Base-by-base conservation (phyloP, 2,113 vertebrate genomes). In the Eurypyga helias region DNA sequence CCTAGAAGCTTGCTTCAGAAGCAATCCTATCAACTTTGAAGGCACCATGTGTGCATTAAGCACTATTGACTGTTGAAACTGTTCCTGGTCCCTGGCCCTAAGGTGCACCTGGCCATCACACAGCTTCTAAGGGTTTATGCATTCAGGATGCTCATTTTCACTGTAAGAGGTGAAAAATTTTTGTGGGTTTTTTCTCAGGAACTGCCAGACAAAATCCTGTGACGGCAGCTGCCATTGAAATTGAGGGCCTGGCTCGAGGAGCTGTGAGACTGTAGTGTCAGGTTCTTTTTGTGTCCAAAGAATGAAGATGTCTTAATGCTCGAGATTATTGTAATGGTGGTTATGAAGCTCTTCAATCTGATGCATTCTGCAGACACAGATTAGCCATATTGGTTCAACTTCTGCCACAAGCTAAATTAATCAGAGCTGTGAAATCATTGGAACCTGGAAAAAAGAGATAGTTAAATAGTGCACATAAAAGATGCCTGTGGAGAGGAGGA, bases 61-160 rank as follows among this genome's bases (percentile, higher is more conserved):
- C 0, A 3, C 29, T 81, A 13, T 3, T 43, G 31, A 26, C 23
- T 1, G 1, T 15, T 23, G 41, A 25, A 82, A 89, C n/a, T 10
- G 29, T 43, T 45, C 36, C 66, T 51, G 10, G 23, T 6, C 51
- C 9, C 17, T 65, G 29, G 11, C 13, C 20, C 31, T 41, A 34
- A 33, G 25, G 16, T 57, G 21, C 57, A 43, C 20, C 14, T 3
- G 33, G 25, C 48, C 28, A 9, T 43, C 52, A 67, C 18, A 65
- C 66, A 45, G 12, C 49, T 70, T 70, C 51, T 66, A 29, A 5
- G 9, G 25, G 46, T 45, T 46, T 84, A 34, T 2, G 4, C 26
- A 29, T 55, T 81, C 25, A 26, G 28, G 11, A 28, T 33, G 25
- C 66, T 18, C 9, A 4, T 72, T 79, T 90, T 51, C 21, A 52